These are phyloP conservation scores for Sesamia nonagrioides DNA, from an alignment of 1,140 invertebrate species.

Conservation along the genomic window DNA sequence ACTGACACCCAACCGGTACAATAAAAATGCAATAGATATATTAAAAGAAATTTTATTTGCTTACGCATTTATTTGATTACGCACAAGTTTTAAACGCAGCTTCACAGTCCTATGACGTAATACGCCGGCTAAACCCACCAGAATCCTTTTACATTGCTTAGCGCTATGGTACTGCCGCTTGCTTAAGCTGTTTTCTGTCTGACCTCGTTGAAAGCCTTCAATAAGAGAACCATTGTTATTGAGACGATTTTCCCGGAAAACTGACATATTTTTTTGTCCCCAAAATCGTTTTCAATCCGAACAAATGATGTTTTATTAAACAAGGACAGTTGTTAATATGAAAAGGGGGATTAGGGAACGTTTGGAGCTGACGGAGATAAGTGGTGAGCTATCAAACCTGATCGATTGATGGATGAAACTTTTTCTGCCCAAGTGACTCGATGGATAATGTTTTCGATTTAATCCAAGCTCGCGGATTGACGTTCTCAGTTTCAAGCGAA, in stretches of 20 bases:
- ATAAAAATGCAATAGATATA: too few species aligned
- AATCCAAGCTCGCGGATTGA: background rate
- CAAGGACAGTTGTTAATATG: constrained; percentile 26
- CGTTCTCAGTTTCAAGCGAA: background rate
- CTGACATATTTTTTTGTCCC: constrained; percentile 1
- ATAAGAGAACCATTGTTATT: constrained; percentile 34
- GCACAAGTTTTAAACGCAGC: constrained; percentile 26
- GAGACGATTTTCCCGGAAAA: constrained; percentile 23
- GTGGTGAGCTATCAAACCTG: constrained; percentile 15
- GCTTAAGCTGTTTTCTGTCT: constrained; percentile 36
- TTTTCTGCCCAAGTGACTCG: constrained; percentile 5
- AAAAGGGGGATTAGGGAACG: background rate
- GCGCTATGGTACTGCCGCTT: constrained; percentile 43
- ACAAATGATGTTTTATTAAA: constrained; percentile 37
- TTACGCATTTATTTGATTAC: constrained; percentile 46
- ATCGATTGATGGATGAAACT: constrained; percentile 32
- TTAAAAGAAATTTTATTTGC: constrained; percentile 20
- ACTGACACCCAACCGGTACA: too few species aligned
- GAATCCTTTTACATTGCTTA: constrained; percentile 41
- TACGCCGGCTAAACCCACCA: constrained; percentile 25
- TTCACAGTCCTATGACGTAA: constrained; percentile 19
- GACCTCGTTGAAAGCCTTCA: constrained; percentile 39
- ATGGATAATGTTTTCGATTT: constrained; percentile 32
- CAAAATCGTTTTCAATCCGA: constrained; percentile 27
- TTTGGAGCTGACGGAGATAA: constrained; percentile 29